phyloP scores from a whole-genome alignment of 2,888 invertebrate genomes.

The Bhutanitis thaidina region DNA sequence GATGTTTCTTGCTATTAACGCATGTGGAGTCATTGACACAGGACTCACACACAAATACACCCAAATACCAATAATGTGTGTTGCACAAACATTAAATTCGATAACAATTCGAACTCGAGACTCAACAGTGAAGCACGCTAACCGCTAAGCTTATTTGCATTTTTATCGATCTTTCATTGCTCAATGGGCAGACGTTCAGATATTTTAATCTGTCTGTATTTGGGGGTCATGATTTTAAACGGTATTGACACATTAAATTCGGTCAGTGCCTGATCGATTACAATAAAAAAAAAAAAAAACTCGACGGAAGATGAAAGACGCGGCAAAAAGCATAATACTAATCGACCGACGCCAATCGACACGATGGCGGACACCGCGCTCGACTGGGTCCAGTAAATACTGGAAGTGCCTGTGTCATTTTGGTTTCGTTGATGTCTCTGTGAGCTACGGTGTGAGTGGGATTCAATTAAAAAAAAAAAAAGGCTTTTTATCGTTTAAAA shows the following conservation, averaged over 20 bases:
- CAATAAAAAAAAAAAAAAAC: background rate
- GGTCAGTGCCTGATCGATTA: slow-evolving; percentile 15
- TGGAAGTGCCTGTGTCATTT: background rate
- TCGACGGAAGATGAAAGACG: slow-evolving; percentile 1
- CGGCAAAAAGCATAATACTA: slow-evolving; percentile 7
- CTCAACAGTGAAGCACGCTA: no score
- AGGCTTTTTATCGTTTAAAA: no score
- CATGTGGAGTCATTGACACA: no score
- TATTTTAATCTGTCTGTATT: no score
- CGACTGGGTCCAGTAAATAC: background rate
- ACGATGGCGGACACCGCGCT: slow-evolving; percentile 3
- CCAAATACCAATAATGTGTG: no score
- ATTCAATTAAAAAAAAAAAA: background rate
- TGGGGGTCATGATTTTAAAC: background rate
- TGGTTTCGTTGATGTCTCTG: background rate
- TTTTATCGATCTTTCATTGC: background rate
- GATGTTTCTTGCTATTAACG: no score
- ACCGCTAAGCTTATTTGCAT: no score
- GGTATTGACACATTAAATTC: slow-evolving; percentile 16
- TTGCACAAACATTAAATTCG: no score
- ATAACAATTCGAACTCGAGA: no score
- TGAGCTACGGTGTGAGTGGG: background rate
- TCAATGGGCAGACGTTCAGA: background rate
- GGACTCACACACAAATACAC: no score
- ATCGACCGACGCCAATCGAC: slow-evolving; percentile 6